phyloP scores from a whole-genome alignment of 2,797 vertebrate species.

The Sebastes cheni region DNA sequence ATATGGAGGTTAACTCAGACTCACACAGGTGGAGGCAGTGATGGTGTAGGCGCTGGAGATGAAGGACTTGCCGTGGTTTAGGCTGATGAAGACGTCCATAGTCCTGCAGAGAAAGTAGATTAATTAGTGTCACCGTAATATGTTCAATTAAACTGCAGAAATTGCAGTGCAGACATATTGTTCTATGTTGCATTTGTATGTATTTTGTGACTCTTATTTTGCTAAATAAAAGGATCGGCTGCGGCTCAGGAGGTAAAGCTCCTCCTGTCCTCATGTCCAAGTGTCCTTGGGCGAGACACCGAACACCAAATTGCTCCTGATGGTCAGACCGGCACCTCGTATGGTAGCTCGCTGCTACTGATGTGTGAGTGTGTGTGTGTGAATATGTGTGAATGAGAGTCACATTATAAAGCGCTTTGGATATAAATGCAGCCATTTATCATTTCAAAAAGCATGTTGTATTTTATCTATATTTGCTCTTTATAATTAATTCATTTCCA shows the following conservation, averaged over 20 bases:
- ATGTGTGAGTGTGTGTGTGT: not conserved
- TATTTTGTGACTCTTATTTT: not conserved
- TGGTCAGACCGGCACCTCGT: not conserved
- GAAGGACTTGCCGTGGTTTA: constrained; percentile 89
- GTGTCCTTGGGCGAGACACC: not conserved
- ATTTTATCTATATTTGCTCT: not conserved
- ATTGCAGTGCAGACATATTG: no score
- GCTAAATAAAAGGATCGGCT: not conserved
- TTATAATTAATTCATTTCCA: not conserved
- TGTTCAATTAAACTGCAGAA: not conserved
- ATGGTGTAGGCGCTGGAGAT: constrained; percentile 87
- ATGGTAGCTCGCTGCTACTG: not conserved
- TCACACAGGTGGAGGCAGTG: constrained; percentile 93
- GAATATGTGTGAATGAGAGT: not conserved
- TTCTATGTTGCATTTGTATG: no score
- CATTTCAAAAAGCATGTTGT: accelerated
- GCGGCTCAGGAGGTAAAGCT: not conserved
- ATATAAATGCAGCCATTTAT: not conserved
- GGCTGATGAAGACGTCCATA: constrained; percentile 92
- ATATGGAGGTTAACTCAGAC: constrained; percentile 60
- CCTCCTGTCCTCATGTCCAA: not conserved
- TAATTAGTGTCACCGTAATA: not conserved
- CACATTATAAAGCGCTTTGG: not conserved
- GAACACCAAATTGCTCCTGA: not conserved
- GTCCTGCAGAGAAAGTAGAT: constrained; percentile 73